Percentiles rank a stretch among this genome's conserved stretches.
Conservation (phyloP, 2,888 invertebrate species). For the Drosophila phalerata region DNA sequence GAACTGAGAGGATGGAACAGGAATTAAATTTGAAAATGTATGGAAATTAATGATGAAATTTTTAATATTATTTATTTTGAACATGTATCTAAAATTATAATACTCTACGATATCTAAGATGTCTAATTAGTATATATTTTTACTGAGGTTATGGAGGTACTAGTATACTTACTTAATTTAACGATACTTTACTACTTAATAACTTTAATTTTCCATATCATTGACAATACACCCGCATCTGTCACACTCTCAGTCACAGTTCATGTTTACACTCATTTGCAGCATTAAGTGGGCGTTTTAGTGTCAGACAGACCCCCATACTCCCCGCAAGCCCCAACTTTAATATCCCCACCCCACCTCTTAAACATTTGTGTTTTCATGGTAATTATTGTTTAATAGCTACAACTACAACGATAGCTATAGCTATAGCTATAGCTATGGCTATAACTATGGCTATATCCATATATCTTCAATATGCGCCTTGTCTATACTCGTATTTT, state of each 20-base stretch:
- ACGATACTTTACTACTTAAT: slow-evolving; percentile 16
- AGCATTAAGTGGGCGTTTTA: slow-evolving; percentile 58
- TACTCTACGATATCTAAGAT: no score
- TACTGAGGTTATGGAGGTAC: background rate
- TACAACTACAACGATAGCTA: slow-evolving; percentile 15
- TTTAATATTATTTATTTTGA: no score
- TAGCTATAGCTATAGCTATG: slow-evolving; percentile 6
- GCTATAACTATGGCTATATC: slow-evolving; percentile 17
- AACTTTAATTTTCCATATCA: slow-evolving; percentile 30
- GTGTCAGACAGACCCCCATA: slow-evolving; percentile 17
- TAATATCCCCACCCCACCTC: background rate
- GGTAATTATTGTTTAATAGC: slow-evolving; percentile 65
- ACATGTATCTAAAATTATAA: background rate
- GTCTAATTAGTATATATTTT: no score
- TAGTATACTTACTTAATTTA: slow-evolving; percentile 2
- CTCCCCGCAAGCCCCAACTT: background rate
- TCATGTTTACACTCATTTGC: slow-evolving; percentile 50
- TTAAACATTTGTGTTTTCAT: slow-evolving; percentile 58
- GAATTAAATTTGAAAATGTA: background rate
- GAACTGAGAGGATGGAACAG: background rate
- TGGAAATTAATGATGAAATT: no score
- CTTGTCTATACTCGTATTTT: slow-evolving; percentile 25
- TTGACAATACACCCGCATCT: slow-evolving; percentile 32
- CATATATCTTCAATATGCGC: slow-evolving; percentile 12
- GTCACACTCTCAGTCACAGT: slow-evolving; percentile 41